Conservation (phyloP, 2,113 vertebrate genomes). For the Panthera leo region DNA sequence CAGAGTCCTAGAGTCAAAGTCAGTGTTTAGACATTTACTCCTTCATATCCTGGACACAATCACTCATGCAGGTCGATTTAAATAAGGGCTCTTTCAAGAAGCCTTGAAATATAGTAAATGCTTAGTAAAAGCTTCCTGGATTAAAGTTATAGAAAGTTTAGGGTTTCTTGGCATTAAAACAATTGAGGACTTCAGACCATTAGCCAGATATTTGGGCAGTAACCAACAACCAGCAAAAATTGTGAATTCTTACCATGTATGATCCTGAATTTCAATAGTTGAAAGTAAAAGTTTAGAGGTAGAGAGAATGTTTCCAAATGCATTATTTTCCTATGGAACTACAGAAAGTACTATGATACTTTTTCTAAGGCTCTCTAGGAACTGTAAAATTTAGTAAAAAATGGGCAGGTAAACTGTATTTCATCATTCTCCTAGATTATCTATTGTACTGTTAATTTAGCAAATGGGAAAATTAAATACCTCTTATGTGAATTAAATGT, state of each 20-base stretch:
- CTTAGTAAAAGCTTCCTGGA: not conserved
- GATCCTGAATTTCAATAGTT: not conserved
- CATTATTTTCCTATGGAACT: not conserved
- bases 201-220: not conserved
- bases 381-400: not conserved
- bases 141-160: not conserved
- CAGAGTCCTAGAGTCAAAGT: not conserved
- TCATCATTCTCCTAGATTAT: not conserved
- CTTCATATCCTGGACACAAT: not conserved
- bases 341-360: not conserved
- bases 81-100: not conserved
- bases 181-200: not conserved
- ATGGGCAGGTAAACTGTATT: not conserved
- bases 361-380: not conserved
- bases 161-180: not conserved
- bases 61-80: not conserved
- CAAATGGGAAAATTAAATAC: conserved; percentile 11
- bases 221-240: not conserved
- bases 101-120: not conserved
- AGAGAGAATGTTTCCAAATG: not conserved
- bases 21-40: not conserved
- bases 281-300: not conserved
- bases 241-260: not conserved
- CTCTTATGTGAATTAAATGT: not conserved
- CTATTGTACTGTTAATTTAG: not conserved